Conservation (phyloP, 2,113 vertebrate genomes). For the Erythrocercus mccallii region DNA sequence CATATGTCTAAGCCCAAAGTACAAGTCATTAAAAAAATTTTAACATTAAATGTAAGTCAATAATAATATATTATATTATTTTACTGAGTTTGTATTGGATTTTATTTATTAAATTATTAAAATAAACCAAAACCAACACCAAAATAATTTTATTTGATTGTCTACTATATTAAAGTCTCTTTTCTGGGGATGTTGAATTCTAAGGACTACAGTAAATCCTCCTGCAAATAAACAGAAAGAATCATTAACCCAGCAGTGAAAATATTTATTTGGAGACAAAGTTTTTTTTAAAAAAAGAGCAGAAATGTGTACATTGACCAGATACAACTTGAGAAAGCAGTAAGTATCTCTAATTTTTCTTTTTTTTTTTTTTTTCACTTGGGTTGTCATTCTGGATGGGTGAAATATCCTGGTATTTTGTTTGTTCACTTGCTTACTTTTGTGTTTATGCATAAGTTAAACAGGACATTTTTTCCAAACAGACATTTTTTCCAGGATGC, state of each 20-base stretch:
- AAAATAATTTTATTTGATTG: not conserved
- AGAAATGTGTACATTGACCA: not conserved
- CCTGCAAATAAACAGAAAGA: not conserved
- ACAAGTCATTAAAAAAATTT: accelerated
- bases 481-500: accelerated
- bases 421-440: not conserved
- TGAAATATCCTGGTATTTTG: not conserved
- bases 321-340: not conserved
- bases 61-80: not conserved
- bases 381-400: not conserved
- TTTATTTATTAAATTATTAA: not conserved
- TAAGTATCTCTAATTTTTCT: not conserved
- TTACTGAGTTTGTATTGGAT: accelerated
- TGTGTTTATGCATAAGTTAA: not conserved
- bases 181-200: not conserved
- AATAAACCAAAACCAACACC: not conserved
- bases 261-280: not conserved
- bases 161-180: not conserved
- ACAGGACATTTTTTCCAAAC: not conserved
- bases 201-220: not conserved
- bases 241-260: not conserved
- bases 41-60: not conserved
- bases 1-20: not conserved
- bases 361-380: not conserved
- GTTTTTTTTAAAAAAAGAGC: not conserved